Percentiles rank a stretch among this genome's conserved stretches.
Conservation (phyloP, 2,797 vertebrate genomes). For the Phylloscopus collybita region DNA sequence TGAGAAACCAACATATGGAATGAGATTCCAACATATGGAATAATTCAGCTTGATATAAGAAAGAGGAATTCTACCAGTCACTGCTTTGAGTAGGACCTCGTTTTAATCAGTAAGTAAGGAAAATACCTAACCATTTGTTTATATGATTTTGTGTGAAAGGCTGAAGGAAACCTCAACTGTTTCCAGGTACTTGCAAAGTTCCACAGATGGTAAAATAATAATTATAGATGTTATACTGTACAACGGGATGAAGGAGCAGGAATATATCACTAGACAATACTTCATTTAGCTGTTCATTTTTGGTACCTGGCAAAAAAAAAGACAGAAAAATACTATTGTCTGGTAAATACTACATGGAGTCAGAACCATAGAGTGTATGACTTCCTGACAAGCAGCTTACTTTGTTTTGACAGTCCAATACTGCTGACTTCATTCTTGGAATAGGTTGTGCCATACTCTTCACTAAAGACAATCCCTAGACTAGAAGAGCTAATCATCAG, state of each 20-base stretch:
- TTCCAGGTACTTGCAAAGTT: conserved; percentile 4
- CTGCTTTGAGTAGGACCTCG: not conserved
- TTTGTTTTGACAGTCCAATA: not conserved
- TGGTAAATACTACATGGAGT: not conserved
- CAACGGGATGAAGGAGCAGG: not conserved
- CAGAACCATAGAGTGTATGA: not conserved
- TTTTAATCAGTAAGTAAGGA: not conserved
- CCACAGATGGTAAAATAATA: not conserved
- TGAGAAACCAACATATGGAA: not conserved
- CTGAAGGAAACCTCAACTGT: not conserved
- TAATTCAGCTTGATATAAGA: not conserved
- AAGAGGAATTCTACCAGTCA: not conserved
- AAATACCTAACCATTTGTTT: not conserved
- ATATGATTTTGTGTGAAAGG: not conserved
- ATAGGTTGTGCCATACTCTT: not conserved
- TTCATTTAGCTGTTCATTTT: not conserved
- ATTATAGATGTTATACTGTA: not conserved
- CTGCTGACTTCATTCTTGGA: not conserved
- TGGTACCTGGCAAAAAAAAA: not conserved
- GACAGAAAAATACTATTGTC: not conserved
- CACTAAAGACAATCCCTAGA: not conserved
- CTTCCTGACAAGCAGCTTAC: not conserved
- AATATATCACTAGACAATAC: not conserved
- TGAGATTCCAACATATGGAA: not conserved
- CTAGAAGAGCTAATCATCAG: not conserved